Evolutionary conservation across 2,888 invertebrate genomes (phyloP), one percentile per base, ranked within the genome.

Genomic region (Pyralis farinalis): DNA sequence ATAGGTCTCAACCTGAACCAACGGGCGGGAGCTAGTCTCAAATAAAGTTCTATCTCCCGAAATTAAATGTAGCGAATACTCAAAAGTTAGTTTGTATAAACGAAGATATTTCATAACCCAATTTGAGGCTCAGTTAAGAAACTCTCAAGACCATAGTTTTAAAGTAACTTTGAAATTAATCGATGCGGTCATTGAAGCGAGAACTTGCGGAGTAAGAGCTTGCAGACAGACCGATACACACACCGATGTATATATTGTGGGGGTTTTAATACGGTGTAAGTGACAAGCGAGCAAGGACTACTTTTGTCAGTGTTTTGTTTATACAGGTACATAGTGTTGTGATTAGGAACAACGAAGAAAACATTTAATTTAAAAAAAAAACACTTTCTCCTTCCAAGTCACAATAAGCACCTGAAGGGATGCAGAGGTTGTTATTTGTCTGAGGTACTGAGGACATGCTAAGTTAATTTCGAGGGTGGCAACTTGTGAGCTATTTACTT

Each of bases 161-260:
- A 63, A 64, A 67, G 55, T 63, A 65, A 71, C 59, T 70, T 71
- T 54, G 63, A 65, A 68, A 71, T 71, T 66, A 71, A 72, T 72
- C 66, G 65, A 55, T 49, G 58, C 46, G 62, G 66, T 58, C 64
- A 68, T 56, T 63, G 51, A 58, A 47, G 58, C 58, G 61, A 43
- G 45, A 60, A 63, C 58, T 65, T 62, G 44, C 43, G 51, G 47
- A 47, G 42, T 49, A 45, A 44, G 46, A 32, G 40, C 43, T 40
- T 43, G 38, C 44, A 46, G 40, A 43, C 46, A 43, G 21, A 35
- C 39, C 12, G 25, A 36, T 37, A 39, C 29, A 32, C 27, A 7
- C 20, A 34, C 30, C 2, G 28, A 20, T n/a, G 32, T 12, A 36
- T 20, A 31, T 10, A 20, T 7, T 8, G 12, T 16, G 36, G 16